phyloP scores from a whole-genome alignment of 2,888 invertebrate species.

The Trichogramma evanescens region DNA sequence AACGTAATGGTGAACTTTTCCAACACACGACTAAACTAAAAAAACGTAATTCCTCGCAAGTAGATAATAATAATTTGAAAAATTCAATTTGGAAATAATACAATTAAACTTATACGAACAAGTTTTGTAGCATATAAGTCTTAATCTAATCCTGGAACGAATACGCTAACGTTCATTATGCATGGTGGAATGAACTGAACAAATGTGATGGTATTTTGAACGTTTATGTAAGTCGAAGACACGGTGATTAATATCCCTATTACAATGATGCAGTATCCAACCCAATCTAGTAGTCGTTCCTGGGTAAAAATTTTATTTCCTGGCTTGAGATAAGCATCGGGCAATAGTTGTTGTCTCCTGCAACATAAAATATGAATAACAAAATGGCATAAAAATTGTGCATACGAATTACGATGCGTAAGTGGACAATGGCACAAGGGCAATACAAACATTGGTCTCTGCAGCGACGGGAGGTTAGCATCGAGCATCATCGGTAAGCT shows the following conservation, averaged over 20 bases:
- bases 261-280: slow-evolving; percentile 55
- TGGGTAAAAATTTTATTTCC: slow-evolving; percentile 1
- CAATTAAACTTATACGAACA: no score
- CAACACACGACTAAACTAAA: no score
- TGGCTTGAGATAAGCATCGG: background rate
- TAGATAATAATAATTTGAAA: no score
- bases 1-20: no score
- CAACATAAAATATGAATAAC: background rate
- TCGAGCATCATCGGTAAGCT: slow-evolving; percentile 12
- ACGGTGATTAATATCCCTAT: slow-evolving; percentile 61
- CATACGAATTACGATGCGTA: background rate
- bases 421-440: background rate
- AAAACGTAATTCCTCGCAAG: no score
- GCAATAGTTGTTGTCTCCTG: background rate
- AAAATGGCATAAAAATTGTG: background rate
- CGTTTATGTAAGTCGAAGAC: slow-evolving; percentile 65
- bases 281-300: slow-evolving; percentile 45
- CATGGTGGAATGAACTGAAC: slow-evolving; percentile 68
- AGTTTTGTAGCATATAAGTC: background rate
- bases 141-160: slow-evolving; percentile 7
- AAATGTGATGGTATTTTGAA: slow-evolving; percentile 58
- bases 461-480: slow-evolving; percentile 3
- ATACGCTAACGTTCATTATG: slow-evolving; percentile 56
- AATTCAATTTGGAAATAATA: no score
- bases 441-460: slow-evolving; percentile 2